A percentile compares a stretch with the other conserved stretches of the same genome.
These are phyloP conservation scores for Apodemia zela DNA, from an alignment of 2,888 invertebrate genomes.

Conservation along the genomic window DNA sequence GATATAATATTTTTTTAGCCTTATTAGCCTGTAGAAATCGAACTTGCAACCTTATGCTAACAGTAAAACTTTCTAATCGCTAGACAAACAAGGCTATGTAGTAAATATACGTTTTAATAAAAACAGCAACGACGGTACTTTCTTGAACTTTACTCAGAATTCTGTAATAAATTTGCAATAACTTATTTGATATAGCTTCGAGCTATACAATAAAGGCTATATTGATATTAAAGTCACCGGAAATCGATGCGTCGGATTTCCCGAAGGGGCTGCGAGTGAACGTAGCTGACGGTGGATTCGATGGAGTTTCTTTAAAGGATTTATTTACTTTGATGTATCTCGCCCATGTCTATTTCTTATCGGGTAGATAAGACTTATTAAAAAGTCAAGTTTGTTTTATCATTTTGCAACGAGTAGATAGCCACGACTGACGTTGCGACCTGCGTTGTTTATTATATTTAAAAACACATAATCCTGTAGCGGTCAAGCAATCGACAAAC, in stretches of 20 bases:
- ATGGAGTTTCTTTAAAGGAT: conserved; percentile 38
- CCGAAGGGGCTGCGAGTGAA: conserved; percentile 45
- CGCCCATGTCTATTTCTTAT: conserved; percentile 5
- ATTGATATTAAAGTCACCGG: conserved; percentile 31
- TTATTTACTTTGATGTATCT: conserved; percentile 30
- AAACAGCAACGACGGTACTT: not conserved
- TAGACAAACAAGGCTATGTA: too few species aligned
- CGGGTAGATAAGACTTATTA: conserved; percentile 5
- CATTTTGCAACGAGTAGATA: too few species aligned
- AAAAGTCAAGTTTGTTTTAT: not conserved
- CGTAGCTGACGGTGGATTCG: conserved; percentile 40
- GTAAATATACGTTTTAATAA: too few species aligned
- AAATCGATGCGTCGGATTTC: conserved; percentile 52
- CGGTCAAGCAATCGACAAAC: too few species aligned
- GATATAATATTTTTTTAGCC: too few species aligned
- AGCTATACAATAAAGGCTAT: conserved; percentile 25
- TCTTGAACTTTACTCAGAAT: not conserved
- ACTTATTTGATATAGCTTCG: conserved; percentile 15
- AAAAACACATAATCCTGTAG: too few species aligned
- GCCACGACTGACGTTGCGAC: too few species aligned
- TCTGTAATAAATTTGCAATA: conserved; percentile 2
- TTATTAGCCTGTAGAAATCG: too few species aligned
- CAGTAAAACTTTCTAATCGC: too few species aligned
- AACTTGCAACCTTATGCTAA: too few species aligned
- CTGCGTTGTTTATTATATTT: too few species aligned